phyloP scores from a whole-genome alignment of 2,888 invertebrate species.

The Rotaria sp. region DNA sequence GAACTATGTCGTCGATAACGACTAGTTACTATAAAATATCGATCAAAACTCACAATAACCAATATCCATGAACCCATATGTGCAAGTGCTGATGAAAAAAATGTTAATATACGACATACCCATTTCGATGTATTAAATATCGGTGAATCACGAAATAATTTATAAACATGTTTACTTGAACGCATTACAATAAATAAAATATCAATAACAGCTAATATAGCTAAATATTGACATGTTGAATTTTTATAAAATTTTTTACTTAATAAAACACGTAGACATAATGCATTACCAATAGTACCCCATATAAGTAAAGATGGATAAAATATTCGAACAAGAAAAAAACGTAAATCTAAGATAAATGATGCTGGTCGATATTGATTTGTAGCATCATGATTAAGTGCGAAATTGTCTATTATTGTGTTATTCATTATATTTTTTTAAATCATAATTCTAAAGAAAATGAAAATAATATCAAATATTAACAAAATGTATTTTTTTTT shows the following conservation, averaged over 20 bases:
- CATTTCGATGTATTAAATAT: slow-evolving; percentile 12
- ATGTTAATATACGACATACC: neutral
- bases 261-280: neutral
- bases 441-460: neutral
- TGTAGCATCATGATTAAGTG: neutral
- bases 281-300: neutral
- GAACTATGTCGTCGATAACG: neutral
- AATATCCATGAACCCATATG: slow-evolving; percentile 9
- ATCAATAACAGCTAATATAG: slow-evolving; percentile 22
- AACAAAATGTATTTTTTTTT: no score
- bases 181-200: slow-evolving; percentile 18
- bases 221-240: slow-evolving; percentile 26
- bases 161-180: neutral
- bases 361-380: neutral
- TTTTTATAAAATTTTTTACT: slow-evolving; percentile 2
- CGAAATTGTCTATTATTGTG: neutral
- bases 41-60: slow-evolving; percentile 17
- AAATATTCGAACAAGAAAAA: neutral
- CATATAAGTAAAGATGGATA: slow-evolving; percentile 11
- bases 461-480: no score
- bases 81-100: neutral
- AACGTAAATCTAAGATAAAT: neutral
- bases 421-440: neutral
- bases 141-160: neutral
- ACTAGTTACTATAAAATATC: slow-evolving; percentile 23